Conservation (phyloP, 2,888 invertebrate species). For the Lepetodrilus schrolli region DNA sequence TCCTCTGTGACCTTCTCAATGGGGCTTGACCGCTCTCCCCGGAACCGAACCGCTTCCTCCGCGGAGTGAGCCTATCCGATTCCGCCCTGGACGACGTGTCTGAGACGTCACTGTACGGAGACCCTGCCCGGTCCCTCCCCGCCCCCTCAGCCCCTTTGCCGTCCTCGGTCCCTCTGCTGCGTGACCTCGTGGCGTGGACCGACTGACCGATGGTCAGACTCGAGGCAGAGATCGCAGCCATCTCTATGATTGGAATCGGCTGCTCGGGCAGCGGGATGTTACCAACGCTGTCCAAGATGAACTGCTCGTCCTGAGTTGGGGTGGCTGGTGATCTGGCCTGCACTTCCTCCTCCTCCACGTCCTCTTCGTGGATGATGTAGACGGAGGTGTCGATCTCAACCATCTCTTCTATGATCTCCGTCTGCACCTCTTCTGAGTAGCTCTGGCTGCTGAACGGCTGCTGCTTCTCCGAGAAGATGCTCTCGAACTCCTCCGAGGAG, state of each 20-base stretch:
- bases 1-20: not conserved
- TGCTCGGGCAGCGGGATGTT: slow-evolving; percentile 40
- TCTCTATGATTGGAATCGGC: slow-evolving; percentile 20
- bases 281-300: slow-evolving; percentile 31
- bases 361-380: slow-evolving; percentile 35
- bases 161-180: slow-evolving; percentile 44
- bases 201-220: slow-evolving; percentile 17
- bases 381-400: slow-evolving; percentile 46
- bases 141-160: slow-evolving; percentile 41
- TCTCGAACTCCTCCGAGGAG: slow-evolving; percentile 74
- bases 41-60: slow-evolving; percentile 10
- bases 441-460: slow-evolving; percentile 52
- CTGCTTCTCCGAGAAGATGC: slow-evolving; percentile 68
- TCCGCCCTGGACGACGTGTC: slow-evolving; percentile 35
- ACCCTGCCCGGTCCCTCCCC: slow-evolving; percentile 34
- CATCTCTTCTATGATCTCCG: slow-evolving; percentile 45
- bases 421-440: slow-evolving; percentile 48
- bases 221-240: slow-evolving; percentile 31
- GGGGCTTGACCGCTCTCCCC: slow-evolving; percentile 33
- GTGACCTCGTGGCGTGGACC: slow-evolving; percentile 37
- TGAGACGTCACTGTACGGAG: slow-evolving; percentile 57
- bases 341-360: slow-evolving; percentile 20
- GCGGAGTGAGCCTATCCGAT: not conserved
- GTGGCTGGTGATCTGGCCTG: slow-evolving; percentile 40
- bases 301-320: slow-evolving; percentile 48